phyloP scores from a whole-genome alignment of 2,113 vertebrate genomes.

The Tachuris rubrigastra region DNA sequence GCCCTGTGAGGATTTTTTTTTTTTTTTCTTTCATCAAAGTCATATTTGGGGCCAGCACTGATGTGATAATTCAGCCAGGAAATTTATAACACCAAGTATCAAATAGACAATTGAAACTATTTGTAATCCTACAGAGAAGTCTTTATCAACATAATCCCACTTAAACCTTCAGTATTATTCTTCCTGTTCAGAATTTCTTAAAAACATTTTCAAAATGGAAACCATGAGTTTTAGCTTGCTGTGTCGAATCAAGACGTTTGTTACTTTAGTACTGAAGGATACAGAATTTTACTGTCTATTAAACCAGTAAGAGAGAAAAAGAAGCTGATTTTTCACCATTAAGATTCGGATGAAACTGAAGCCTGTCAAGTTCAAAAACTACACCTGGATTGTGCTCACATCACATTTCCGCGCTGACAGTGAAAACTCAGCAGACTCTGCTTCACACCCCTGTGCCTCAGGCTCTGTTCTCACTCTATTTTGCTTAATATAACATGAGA shows the following conservation, averaged over 20 bases:
- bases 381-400: not conserved
- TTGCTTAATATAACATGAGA: not conserved
- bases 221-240: not conserved
- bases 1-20: not conserved
- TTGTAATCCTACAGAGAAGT: not conserved
- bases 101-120: not conserved
- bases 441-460: not conserved
- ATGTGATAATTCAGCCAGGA: not conserved
- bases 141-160: not conserved
- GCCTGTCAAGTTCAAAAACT: not conserved
- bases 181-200: not conserved
- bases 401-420: not conserved
- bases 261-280: not conserved
- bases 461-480: not conserved
- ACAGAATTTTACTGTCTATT: not conserved
- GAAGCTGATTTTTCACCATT: not conserved
- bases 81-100: not conserved
- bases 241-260: fast-evolving
- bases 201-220: not conserved
- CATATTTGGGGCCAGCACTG: not conserved
- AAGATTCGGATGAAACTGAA: not conserved
- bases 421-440: not conserved
- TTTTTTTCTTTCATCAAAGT: too few species aligned
- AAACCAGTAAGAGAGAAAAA: not conserved
- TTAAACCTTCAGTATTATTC: not conserved